phyloP scores from a whole-genome alignment of 37 sponge, comb jelly and placozoan species.

The Amphimedon queenslandica region DNA sequence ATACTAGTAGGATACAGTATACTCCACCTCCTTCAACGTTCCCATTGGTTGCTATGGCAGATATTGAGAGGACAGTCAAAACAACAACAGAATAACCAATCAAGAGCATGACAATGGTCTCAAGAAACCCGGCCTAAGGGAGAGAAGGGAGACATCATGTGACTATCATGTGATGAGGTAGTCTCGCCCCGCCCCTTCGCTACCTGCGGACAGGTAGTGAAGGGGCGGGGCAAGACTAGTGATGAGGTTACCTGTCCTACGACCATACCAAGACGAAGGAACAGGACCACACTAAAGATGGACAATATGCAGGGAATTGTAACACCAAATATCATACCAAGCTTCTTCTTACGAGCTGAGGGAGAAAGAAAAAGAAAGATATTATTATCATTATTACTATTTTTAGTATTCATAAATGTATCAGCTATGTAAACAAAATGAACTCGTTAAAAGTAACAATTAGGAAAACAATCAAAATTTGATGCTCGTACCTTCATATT shows the following conservation, averaged over 20 bases:
- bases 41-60: constrained; percentile 99
- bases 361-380: constrained; percentile 1
- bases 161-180: too few relatives aligned
- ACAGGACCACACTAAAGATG: constrained; percentile 96
- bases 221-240: neutral
- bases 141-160: too few relatives aligned
- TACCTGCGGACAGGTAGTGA: neutral
- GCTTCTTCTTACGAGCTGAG: constrained; percentile 68
- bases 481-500: neutral
- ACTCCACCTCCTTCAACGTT: constrained; percentile 96
- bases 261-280: constrained; percentile 90
- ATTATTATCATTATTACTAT: too few relatives aligned
- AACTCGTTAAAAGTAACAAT: too few relatives aligned
- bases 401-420: too few relatives aligned
- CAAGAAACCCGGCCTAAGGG: constrained; percentile 79
- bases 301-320: constrained; percentile 91
- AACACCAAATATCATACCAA: constrained; percentile 91
- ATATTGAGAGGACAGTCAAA: constrained; percentile 88
- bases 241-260: constrained; percentile 97
- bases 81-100: constrained; percentile 84
- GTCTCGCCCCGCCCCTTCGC: too few relatives aligned
- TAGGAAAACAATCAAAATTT: neutral
- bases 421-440: too few relatives aligned
- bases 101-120: constrained; percentile 76
- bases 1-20: constrained; percentile 82